These are phyloP conservation scores for Dimorphilus gyrociliatus DNA, from an alignment of 2,888 invertebrate genomes.

Conservation along the genomic window DNA sequence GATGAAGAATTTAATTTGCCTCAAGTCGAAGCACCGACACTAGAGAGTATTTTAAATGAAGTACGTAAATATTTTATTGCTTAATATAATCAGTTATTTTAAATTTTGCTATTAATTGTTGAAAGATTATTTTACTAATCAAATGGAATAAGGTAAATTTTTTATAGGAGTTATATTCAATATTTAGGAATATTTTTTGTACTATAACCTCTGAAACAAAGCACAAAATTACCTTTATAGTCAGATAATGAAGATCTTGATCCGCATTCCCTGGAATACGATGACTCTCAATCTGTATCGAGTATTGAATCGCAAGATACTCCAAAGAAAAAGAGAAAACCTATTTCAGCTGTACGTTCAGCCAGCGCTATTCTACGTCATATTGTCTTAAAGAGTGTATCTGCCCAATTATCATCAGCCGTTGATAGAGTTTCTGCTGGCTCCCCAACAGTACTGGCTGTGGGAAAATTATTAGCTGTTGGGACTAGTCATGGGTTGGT, in stretches of 20 bases:
- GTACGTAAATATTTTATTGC: constrained; percentile 15
- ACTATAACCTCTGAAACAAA: too few relatives aligned
- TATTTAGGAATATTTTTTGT: too few relatives aligned
- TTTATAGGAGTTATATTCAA: too few relatives aligned
- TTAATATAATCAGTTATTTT: background rate
- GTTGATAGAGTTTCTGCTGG: constrained; percentile 75
- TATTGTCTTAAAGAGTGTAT: constrained; percentile 66
- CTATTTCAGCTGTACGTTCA: too few relatives aligned
- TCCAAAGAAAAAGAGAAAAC: too few relatives aligned
- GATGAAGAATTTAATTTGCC: too few relatives aligned
- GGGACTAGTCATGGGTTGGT: constrained; percentile 86
- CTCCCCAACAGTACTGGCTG: constrained; percentile 61
- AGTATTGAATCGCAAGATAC: too few relatives aligned
- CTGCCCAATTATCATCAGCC: constrained; percentile 70
- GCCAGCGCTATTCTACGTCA: constrained; percentile 57
- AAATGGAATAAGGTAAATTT: background rate
- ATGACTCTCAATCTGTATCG: too few relatives aligned
- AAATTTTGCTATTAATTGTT: constrained; percentile 2
- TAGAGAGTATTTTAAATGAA: constrained; percentile 66
- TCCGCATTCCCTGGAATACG: too few relatives aligned
- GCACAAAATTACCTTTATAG: too few relatives aligned
- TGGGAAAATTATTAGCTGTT: constrained; percentile 60
- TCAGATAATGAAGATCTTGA: too few relatives aligned
- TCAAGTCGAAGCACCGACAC: constrained; percentile 55
- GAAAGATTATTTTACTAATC: constrained; percentile 1